Evolutionary conservation across 2,113 vertebrate species (phyloP).

Genomic region (Sphaerodactylus townsendi): DNA sequence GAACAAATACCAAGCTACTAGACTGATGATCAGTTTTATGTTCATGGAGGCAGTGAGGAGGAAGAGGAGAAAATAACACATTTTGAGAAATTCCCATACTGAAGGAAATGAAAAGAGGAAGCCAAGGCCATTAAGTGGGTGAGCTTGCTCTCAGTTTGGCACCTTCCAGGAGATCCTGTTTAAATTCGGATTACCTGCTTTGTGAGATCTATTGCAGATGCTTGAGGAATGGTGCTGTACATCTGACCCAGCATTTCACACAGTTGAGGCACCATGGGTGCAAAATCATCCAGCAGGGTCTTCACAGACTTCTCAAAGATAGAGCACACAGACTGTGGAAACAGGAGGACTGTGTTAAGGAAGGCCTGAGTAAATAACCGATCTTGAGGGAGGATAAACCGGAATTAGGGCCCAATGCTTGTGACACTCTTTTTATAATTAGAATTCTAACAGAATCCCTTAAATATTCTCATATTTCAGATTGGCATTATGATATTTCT

Average conservation of each 20-base stretch:
- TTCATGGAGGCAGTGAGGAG: not conserved
- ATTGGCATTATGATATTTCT: not conserved
- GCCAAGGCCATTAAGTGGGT: not conserved
- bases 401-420: not conserved
- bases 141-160: not conserved
- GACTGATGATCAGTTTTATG: not conserved
- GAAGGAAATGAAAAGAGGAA: not conserved
- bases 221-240: slow-evolving; percentile 99
- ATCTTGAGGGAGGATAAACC: not conserved
- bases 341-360: slow-evolving; percentile 20
- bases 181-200: slow-evolving; percentile 82
- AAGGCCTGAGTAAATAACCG: not conserved
- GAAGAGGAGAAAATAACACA: not conserved
- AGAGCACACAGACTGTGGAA: slow-evolving; percentile 90
- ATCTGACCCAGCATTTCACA: slow-evolving; percentile 99
- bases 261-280: slow-evolving; percentile 97
- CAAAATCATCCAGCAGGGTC: slow-evolving; percentile 96
- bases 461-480: not conserved
- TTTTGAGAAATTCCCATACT: not conserved
- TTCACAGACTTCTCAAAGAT: slow-evolving; percentile 99
- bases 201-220: slow-evolving; percentile 95
- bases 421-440: not conserved
- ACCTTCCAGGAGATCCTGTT: not conserved
- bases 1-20: not conserved
- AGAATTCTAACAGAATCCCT: not conserved